These are phyloP conservation scores for Lucilia sericata DNA, from an alignment of 1,140 invertebrate species.

Conservation along the genomic window DNA sequence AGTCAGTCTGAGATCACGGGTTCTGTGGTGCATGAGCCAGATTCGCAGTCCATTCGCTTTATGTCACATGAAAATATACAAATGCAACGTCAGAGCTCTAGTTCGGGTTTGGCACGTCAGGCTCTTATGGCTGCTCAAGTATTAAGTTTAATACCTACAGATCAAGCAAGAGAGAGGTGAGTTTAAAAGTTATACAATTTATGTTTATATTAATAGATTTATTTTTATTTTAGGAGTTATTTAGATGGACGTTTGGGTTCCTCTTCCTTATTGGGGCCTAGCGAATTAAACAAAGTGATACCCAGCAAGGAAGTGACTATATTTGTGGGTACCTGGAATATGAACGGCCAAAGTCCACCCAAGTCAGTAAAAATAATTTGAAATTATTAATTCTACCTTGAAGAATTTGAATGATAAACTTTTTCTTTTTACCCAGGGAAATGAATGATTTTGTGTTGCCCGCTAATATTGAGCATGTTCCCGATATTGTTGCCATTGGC, in stretches of 20 bases:
- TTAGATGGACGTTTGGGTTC: conserved; percentile 82
- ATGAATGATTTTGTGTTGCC: conserved; percentile 92
- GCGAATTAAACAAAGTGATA: conserved; percentile 87
- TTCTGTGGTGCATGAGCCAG: conserved; percentile 41
- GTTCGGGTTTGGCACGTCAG: conserved; percentile 74
- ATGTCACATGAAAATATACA: conserved; percentile 66
- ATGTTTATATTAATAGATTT: not conserved
- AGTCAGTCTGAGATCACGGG: conserved; percentile 54
- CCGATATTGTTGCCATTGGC: conserved; percentile 91
- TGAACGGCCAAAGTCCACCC: conserved; percentile 87
- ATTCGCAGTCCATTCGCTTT: conserved; percentile 55
- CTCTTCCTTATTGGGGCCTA: conserved; percentile 82
- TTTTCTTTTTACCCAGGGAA: conserved; percentile 69
- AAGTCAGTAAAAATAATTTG: conserved; percentile 36
- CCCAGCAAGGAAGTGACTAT: conserved; percentile 86
- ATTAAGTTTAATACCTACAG: conserved; percentile 81
- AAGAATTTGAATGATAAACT: not conserved
- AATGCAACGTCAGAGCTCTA: conserved; percentile 57
- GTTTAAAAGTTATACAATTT: not conserved
- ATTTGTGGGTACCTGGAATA: conserved; percentile 96
- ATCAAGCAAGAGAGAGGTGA: conserved; percentile 81
- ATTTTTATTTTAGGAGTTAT: conserved; percentile 75
- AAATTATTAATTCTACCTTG: not conserved
- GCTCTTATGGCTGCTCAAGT: conserved; percentile 82
- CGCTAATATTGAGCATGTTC: conserved; percentile 83